Base-by-base conservation (phyloP, 2,797 vertebrate genomes). In the Cuculus canorus region DNA sequence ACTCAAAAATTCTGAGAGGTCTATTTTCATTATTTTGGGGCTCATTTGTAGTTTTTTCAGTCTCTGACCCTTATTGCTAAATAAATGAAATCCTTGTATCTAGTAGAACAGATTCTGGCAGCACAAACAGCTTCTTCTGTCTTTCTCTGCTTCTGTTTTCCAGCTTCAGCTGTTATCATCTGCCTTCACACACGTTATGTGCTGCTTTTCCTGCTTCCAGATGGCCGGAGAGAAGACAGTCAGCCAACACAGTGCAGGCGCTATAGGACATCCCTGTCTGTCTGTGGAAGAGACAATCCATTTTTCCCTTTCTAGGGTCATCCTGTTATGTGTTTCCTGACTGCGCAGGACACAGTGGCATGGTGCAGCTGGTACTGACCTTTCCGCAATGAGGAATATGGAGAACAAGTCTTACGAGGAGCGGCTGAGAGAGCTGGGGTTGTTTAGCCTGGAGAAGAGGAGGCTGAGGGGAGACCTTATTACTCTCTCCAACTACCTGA, bases 91-190 rank as follows among this genome's bases (percentile, higher is more conserved):
- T 25, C 27, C 19, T n/a, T 88, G 33, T 80, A 75, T 28, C 30
- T 75, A 82, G 45, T 24, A 52, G 50, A 52, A 25, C 27, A 52
- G 50, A 52, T 84, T 63, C 70, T 84, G 69, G 33, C 60, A 87
- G 45, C 81, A 72, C n/a, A 75, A 56, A 28, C 73, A 61, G 17
- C 75, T 92, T 95, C 89, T 43, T 88, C 64, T 65, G 15, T 56
- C 66, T 79, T 89, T 88, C 52, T 88, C 33, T 86, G 56, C 45
- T 89, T 91, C 83, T 82, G 35, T 73, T 86, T 88, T 91, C 80
- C 86, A 91, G 48, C 24, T 90, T 95, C 85, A 69, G 85, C 85
- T 95, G 87, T 90, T 93, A 60, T 78, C 64, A 18, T 90, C 94
- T 90, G 85, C 82, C 65, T 92, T 95, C 75, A 64, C 37, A 63